Base-by-base conservation (phyloP, 2,113 vertebrate species). In the Pseudorectes ferrugineus region DNA sequence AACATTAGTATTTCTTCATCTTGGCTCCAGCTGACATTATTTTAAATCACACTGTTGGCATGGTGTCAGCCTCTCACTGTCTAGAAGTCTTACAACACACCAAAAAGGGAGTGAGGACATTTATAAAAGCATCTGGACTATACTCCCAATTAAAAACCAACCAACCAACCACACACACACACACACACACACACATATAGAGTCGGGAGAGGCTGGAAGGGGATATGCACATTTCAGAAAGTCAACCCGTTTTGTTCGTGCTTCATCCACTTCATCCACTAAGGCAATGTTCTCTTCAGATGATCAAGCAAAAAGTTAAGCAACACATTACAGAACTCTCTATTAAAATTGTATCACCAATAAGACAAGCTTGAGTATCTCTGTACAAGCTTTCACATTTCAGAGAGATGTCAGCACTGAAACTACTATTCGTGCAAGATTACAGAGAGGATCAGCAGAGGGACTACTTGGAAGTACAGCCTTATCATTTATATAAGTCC, bases 121-220 rank as follows among this genome's bases (percentile, higher is more conserved):
- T 24, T 52, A 82, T 26, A 55, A 28, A 67, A 26, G 19, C n/a
- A 55, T 31, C 19, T 25, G 11, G 18, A 81, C 16, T 54, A 20
- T 12, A 76, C 6, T 77, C 29, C 21, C 4, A 45, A 58, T 22
- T 45, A 2, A 57, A 76, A 91, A 61, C 4, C 10, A 78, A 49
- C 13, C 11, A 40, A 40, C 40, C 40, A 40, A 40, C 40, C 40
- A 40, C 11, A 40, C 11, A 40, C 40, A 40, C 5, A 48, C 15
- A 16, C 43, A 49, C 6, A 18, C 21, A 3, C 17, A 31, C 22
- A 10, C 4, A 8, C 3, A 26, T 11, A 80, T 4, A 31, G 0
- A 31, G 20, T n/a, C 20, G 45, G 21, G 26, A 51, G 14, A 62
- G 4, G 8, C 2, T 52, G 31, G 33, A 45, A 84, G 62, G 29